A percentile compares a stretch with the other conserved stretches of the same genome.
phyloP scores from a whole-genome alignment of 2,797 vertebrate genomes.

The Furcifer pardalis region DNA sequence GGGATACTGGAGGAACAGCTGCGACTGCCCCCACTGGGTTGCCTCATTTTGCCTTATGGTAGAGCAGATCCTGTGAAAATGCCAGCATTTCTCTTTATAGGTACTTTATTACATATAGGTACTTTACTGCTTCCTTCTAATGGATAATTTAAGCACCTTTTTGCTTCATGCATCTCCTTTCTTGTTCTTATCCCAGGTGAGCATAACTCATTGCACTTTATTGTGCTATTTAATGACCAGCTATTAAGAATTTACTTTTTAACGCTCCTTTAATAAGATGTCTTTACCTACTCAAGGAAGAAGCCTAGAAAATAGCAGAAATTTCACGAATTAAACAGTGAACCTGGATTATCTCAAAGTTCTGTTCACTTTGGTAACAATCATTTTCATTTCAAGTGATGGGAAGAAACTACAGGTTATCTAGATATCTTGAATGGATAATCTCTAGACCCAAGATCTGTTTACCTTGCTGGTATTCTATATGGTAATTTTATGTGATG shows the following conservation, averaged over 20 bases:
- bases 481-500: too few species aligned
- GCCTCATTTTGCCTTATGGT: background rate
- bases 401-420: slow-evolving; percentile 6
- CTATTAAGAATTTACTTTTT: slow-evolving; percentile 39
- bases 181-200: slow-evolving; percentile 19
- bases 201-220: slow-evolving; percentile 29
- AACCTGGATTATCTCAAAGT: slow-evolving; percentile 40
- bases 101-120: background rate
- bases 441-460: background rate
- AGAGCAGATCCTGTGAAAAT: background rate
- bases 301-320: background rate
- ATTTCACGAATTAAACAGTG: slow-evolving; percentile 22
- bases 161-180: slow-evolving; percentile 26
- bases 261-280: too few species aligned
- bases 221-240: slow-evolving; percentile 28
- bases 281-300: slow-evolving; percentile 14
- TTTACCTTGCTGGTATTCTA: background rate
- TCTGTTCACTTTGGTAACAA: slow-evolving; percentile 11
- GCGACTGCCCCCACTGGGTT: background rate
- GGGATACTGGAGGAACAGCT: background rate
- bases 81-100: slow-evolving; percentile 9
- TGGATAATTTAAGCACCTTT: slow-evolving; percentile 38
- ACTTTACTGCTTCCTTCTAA: slow-evolving; percentile 40
- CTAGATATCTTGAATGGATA: background rate
- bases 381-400: background rate